Conservation (phyloP, 2,888 invertebrate genomes). For the Beris chalybata region DNA sequence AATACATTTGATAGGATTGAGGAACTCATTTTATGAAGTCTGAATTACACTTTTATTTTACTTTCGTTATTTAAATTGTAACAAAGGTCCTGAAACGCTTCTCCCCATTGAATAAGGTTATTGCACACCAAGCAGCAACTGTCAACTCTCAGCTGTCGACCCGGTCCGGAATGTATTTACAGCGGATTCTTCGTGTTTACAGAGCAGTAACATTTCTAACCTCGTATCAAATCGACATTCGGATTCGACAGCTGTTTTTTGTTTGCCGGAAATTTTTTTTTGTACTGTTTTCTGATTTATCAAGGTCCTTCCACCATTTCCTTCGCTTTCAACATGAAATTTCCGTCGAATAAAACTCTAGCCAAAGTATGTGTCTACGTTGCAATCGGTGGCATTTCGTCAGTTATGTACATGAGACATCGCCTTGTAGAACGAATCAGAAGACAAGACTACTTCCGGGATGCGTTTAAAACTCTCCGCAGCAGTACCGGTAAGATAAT, state of each 20-base stretch:
- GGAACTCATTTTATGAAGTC: slow-evolving; percentile 32
- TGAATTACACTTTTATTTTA: too few relatives aligned
- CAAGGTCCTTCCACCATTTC: not conserved
- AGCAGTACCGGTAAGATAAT: slow-evolving; percentile 52
- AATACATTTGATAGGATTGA: slow-evolving; percentile 34
- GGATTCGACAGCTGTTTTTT: not conserved
- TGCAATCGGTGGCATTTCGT: slow-evolving; percentile 58
- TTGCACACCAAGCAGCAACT: not conserved
- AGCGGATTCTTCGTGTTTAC: not conserved
- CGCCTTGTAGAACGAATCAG: slow-evolving; percentile 62
- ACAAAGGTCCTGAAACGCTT: not conserved
- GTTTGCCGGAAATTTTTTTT: not conserved
- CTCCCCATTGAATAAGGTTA: not conserved
- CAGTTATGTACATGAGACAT: slow-evolving; percentile 53
- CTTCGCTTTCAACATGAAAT: slow-evolving; percentile 42
- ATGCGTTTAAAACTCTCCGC: slow-evolving; percentile 64
- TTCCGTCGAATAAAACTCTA: slow-evolving; percentile 60
- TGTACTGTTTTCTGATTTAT: not conserved
- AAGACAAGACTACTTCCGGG: slow-evolving; percentile 64
- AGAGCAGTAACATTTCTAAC: not conserved
- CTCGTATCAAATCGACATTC: not conserved
- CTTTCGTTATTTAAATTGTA: not conserved
- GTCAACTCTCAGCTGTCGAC: too few relatives aligned
- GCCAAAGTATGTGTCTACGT: slow-evolving; percentile 67
- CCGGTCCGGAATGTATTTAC: not conserved